phyloP scores from a whole-genome alignment of 2,113 vertebrate genomes.

The Okapia johnstoni region DNA sequence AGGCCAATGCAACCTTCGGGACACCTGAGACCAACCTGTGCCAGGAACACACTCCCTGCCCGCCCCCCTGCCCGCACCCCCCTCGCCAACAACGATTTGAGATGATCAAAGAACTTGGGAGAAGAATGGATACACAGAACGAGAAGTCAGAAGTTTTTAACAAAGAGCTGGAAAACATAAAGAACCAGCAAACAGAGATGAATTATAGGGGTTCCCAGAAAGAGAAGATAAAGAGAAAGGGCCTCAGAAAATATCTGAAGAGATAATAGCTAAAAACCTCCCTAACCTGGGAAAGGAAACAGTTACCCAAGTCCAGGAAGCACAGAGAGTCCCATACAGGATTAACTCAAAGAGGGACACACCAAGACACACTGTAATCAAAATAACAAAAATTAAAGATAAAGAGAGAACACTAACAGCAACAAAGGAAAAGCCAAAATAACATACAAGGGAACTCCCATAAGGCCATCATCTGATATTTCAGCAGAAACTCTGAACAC shows the following conservation, averaged over 20 bases:
- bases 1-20: neutral
- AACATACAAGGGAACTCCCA: neutral
- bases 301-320: neutral
- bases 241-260: neutral
- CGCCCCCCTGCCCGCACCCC: accelerated
- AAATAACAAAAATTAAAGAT: neutral
- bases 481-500: neutral
- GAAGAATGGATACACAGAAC: neutral
- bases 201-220: neutral
- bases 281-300: neutral
- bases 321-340: neutral
- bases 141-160: neutral
- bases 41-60: neutral
- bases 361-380: neutral
- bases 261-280: neutral
- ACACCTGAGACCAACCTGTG: neutral
- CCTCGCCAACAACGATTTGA: neutral
- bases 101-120: neutral
- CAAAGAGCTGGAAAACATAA: neutral
- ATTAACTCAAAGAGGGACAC: neutral
- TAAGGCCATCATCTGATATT: neutral
- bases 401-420: neutral
- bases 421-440: neutral
- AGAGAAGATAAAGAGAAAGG: neutral
- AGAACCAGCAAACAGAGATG: neutral